Percentiles rank a stretch among this genome's conserved stretches.
These are phyloP conservation scores for Xiphorhynchus erythropygius DNA, from an alignment of 2,797 vertebrate genomes.

Conservation along the genomic window DNA sequence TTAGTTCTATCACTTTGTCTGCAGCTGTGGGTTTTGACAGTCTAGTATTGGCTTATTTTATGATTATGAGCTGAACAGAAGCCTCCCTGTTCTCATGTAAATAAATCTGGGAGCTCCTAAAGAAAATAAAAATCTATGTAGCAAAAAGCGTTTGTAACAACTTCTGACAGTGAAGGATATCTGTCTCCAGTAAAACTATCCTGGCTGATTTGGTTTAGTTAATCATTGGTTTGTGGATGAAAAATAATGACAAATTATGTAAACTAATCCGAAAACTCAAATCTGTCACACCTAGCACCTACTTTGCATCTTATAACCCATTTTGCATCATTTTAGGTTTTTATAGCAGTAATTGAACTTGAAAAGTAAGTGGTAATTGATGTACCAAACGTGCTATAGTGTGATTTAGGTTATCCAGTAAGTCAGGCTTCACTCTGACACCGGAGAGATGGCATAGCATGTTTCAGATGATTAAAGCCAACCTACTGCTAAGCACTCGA, in stretches of 20 bases:
- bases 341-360: conserved; percentile 25
- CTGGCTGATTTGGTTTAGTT: neutral
- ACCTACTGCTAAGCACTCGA: conserved; percentile 19
- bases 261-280: neutral
- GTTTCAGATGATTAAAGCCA: conserved; percentile 66
- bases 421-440: conserved; percentile 13
- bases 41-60: conserved; percentile 3
- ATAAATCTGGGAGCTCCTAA: neutral
- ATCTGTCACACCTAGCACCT: neutral
- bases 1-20: neutral
- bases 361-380: conserved; percentile 42
- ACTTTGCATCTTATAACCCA: neutral
- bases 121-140: neutral
- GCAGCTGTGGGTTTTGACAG: neutral
- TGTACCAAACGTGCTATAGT: conserved; percentile 6
- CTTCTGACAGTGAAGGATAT: conserved; percentile 13
- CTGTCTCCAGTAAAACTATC: neutral
- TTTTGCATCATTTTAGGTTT: conserved; percentile 20
- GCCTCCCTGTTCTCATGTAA: neutral
- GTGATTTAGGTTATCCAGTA: conserved; percentile 39
- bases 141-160: neutral
- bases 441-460: conserved; percentile 20
- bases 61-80: neutral
- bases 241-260: neutral
- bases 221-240: neutral